Evolutionary conservation across 2,888 invertebrate genomes (phyloP), one percentile per base, ranked within the genome.

Genomic region (Hemaris fuciformis): DNA sequence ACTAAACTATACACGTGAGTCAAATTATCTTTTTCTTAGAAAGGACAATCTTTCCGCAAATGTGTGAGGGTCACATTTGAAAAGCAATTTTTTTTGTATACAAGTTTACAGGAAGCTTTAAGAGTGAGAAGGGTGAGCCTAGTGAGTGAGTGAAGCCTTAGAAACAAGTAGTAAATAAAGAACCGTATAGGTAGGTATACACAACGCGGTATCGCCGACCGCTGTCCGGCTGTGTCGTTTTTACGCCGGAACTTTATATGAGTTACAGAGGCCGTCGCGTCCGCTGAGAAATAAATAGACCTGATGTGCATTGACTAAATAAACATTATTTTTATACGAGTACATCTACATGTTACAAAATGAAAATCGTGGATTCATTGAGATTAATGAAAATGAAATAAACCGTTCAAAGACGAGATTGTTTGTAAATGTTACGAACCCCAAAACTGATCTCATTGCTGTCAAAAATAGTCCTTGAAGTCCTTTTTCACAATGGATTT

Each of bases 191-290:
- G n/a, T n/a, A n/a, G 6, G 25, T 25, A 38, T 38, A 38, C 38
- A 38, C 13, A 76, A 72, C 69, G 75, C 70, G 79, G 76, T 85
- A 84, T 87, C 84, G 79, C 73, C 72, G 72, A 76, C 73, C 67
- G 72, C 76, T 75, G 84, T 84, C 85, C 83, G 81, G 78, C 74
- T 64, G 72, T 77, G 80, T 79, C 82, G 87, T 88, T 89, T 89
- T 89, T 87, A 79, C 84, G 79, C 86, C 89, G 89, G 89, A 89
- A 88, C 77, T 73, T 74, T 75, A 80, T 87, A 89, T 89, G 89
- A 89, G 87, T 89, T 89, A 89, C 85, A 74, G 84, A 77, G 80
- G 75, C 77, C 80, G 77, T 61, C 67, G 73, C 72, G 71, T 61
- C 64, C 31, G 53, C 53, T 27, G 27, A 53, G 53, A 20, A 53